These are phyloP conservation scores for Pelusios castaneus DNA, from an alignment of 2,113 vertebrate species.

Conservation along the genomic window DNA sequence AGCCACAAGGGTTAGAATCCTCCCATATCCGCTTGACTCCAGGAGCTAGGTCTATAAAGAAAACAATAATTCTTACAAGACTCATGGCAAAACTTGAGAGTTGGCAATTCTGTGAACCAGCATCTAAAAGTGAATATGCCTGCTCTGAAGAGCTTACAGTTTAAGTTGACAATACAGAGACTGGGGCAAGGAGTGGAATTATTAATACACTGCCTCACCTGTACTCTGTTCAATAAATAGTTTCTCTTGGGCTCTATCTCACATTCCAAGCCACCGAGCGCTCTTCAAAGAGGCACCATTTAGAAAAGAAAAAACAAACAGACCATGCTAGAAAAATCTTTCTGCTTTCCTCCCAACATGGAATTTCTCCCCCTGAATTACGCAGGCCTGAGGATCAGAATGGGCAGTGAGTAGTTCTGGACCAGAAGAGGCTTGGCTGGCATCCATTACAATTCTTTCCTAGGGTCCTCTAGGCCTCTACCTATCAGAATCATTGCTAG, in stretches of 20 bases:
- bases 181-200: neutral
- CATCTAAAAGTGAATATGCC: constrained; percentile 7
- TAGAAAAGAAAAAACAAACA: neutral
- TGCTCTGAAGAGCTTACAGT: neutral
- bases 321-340: neutral
- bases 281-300: neutral
- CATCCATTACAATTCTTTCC: neutral
- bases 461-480: neutral
- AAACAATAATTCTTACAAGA: too few species aligned
- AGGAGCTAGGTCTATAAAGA: too few species aligned
- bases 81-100: too few species aligned
- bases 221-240: neutral
- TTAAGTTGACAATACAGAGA: neutral
- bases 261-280: neutral
- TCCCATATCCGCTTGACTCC: too few species aligned
- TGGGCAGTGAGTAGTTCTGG: neutral
- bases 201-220: constrained; percentile 16
- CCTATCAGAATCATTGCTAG: neutral
- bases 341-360: neutral
- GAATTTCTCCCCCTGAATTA: neutral
- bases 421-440: neutral
- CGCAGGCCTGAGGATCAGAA: neutral
- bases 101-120: too few species aligned
- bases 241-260: too few species aligned
- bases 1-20: too few species aligned